Evolutionary conservation across 2,797 vertebrate genomes (phyloP).

Genomic region (Takifugu rubripes): DNA sequence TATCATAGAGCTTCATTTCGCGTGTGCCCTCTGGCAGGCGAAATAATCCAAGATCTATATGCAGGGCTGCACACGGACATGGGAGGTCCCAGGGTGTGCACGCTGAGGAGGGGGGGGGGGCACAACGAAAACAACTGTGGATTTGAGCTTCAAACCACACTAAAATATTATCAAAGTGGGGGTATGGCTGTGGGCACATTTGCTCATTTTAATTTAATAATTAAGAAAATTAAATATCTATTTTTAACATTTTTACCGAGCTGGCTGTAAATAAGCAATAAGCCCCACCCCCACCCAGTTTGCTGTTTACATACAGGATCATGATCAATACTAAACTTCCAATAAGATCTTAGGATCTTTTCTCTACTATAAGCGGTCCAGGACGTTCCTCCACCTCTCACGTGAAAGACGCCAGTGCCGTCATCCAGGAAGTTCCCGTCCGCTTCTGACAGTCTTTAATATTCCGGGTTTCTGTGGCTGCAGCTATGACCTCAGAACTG

Average conservation of each 20-base stretch:
- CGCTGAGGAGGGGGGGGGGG: not conserved
- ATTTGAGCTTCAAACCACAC: not conserved
- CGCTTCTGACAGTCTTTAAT: not conserved
- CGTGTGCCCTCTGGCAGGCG: not conserved
- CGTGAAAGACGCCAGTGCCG: no score
- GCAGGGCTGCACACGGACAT: not conserved
- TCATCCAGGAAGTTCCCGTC: no score
- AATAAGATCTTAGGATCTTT: no score
- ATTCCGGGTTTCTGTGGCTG: not conserved
- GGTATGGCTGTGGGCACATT: no score
- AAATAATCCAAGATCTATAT: not conserved
- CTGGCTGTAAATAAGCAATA: not conserved
- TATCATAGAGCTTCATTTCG: constrained; percentile 3
- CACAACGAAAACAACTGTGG: not conserved
- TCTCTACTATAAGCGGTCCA: no score
- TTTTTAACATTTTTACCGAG: no score
- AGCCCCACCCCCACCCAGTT: not conserved
- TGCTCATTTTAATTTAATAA: no score
- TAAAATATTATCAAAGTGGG: no score
- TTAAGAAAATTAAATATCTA: no score
- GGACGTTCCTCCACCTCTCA: no score
- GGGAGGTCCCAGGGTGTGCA: constrained; percentile 4
- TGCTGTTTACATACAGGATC: no score
- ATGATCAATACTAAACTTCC: no score
- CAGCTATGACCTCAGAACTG: not conserved